Conservation (phyloP, 2,113 vertebrate species). For the Dendrocopos noguchii region DNA sequence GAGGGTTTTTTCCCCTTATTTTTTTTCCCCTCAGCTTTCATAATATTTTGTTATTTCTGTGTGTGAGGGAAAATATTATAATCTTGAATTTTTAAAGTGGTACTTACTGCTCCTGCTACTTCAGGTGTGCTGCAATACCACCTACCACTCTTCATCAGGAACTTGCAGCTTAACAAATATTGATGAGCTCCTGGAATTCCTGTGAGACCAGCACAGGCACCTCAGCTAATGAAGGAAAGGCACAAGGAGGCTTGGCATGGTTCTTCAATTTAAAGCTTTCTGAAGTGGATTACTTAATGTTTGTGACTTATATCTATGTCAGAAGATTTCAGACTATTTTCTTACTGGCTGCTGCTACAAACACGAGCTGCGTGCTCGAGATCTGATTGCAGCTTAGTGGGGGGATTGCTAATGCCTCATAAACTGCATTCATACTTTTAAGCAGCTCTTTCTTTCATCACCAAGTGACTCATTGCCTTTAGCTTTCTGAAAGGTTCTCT, state of each 20-base stretch:
- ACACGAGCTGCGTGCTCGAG: neutral
- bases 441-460: slow-evolving; percentile 59
- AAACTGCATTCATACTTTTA: slow-evolving; percentile 62
- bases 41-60: slow-evolving; percentile 46
- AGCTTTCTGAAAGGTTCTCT: slow-evolving; percentile 55
- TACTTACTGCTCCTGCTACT: slow-evolving; percentile 37
- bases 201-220: neutral
- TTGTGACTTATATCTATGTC: slow-evolving; percentile 31
- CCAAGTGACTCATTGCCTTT: slow-evolving; percentile 51
- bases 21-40: neutral
- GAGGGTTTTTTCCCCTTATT: neutral
- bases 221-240: slow-evolving; percentile 5
- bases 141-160: slow-evolving; percentile 55
- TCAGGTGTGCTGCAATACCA: slow-evolving; percentile 50
- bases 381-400: slow-evolving; percentile 21
- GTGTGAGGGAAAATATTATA: slow-evolving; percentile 47
- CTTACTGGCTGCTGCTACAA: slow-evolving; percentile 19
- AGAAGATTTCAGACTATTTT: slow-evolving; percentile 27
- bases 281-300: slow-evolving; percentile 40
- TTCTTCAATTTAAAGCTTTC: slow-evolving; percentile 27
- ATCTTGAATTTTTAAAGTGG: slow-evolving; percentile 50
- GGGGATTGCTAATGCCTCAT: slow-evolving; percentile 37
- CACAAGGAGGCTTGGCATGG: neutral
- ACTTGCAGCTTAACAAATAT: slow-evolving; percentile 59
- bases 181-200: slow-evolving; percentile 53